These are phyloP conservation scores for Volucella inanis DNA, from an alignment of 2,888 invertebrate genomes.

Conservation along the genomic window DNA sequence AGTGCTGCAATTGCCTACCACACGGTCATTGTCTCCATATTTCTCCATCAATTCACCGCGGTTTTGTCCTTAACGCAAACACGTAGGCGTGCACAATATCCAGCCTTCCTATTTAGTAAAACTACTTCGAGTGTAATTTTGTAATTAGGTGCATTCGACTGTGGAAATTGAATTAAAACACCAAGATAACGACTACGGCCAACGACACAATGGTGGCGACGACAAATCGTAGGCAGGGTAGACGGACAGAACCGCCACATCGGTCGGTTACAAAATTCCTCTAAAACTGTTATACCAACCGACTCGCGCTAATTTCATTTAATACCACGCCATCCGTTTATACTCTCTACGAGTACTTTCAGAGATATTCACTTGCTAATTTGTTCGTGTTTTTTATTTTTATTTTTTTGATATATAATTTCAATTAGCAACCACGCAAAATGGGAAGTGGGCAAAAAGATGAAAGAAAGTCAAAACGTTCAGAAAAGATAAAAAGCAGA, in stretches of 20 bases:
- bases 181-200: no score
- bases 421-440: constrained; percentile 65
- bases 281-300: constrained; percentile 25
- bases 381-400: constrained; percentile 11
- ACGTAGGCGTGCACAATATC: constrained; percentile 41
- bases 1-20: constrained; percentile 34
- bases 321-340: constrained; percentile 39
- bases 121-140: constrained; percentile 35
- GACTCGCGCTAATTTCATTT: constrained; percentile 23
- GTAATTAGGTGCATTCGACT: constrained; percentile 66
- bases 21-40: constrained; percentile 54
- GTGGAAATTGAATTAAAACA: constrained; percentile 66
- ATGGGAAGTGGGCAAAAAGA: constrained; percentile 29
- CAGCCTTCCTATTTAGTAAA: constrained; percentile 16
- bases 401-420: constrained; percentile 36
- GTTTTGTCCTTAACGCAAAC: constrained; percentile 48
- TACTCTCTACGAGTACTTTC: constrained; percentile 5
- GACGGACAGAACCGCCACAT: neutral
- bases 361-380: constrained; percentile 14
- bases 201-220: neutral
- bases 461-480: constrained; percentile 36
- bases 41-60: constrained; percentile 4
- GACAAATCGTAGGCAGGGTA: constrained; percentile 25
- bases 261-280: neutral
- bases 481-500: constrained; percentile 19